These are phyloP conservation scores for Alauda arvensis DNA, from an alignment of 2,797 vertebrate species.

Conservation along the genomic window DNA sequence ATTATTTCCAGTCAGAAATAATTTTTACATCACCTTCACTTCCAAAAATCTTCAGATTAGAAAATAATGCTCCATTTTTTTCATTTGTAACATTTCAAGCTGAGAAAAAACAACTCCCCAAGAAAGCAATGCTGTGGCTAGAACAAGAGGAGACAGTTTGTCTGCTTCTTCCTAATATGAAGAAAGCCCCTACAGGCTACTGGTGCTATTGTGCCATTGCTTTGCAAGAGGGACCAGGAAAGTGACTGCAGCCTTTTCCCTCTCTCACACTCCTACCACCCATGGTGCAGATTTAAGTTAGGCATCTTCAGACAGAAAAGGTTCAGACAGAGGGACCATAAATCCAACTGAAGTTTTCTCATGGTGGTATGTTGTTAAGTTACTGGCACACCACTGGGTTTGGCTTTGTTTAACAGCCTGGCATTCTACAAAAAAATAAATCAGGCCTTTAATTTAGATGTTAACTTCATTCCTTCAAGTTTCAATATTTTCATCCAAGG, in stretches of 20 bases:
- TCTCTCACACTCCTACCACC: not conserved
- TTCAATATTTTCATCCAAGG: constrained; percentile 12
- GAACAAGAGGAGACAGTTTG: not conserved
- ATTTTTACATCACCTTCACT: not conserved
- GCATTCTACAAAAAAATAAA: constrained; percentile 14
- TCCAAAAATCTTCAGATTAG: not conserved
- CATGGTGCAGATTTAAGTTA: not conserved
- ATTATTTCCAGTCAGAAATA: not conserved
- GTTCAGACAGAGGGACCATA: constrained; percentile 4
- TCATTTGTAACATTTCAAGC: not conserved
- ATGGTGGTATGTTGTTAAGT: not conserved
- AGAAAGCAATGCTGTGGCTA: not conserved
- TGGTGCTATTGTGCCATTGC: not conserved
- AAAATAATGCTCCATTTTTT: not conserved
- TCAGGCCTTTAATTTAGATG: constrained; percentile 10
- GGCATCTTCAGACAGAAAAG: constrained; percentile 30
- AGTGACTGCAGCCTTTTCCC: not conserved
- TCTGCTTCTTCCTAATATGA: not conserved
- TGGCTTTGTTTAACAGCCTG: constrained; percentile 22
- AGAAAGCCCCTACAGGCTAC: not conserved
- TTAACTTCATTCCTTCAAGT: not conserved
- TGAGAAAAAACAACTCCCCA: not conserved
- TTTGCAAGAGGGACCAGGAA: not conserved
- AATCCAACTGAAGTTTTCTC: constrained; percentile 14
- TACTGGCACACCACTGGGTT: not conserved